These are phyloP conservation scores for Myzus persicae DNA, from an alignment of 1,140 invertebrate genomes.

Conservation along the genomic window DNA sequence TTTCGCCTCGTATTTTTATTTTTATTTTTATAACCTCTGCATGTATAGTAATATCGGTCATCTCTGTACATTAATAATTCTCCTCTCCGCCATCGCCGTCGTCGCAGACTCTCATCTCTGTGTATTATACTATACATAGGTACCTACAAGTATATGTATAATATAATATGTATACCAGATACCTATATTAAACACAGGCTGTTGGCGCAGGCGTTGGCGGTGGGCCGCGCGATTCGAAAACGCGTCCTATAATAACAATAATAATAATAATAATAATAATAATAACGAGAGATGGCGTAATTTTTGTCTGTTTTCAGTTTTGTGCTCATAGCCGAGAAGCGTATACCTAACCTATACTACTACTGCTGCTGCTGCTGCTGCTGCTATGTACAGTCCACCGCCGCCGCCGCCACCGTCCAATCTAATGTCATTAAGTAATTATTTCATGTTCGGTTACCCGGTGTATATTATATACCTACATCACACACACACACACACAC, in stretches of 20 bases:
- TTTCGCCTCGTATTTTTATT: neutral
- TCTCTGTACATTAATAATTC: neutral
- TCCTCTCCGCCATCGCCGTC: neutral
- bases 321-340: too few relatives aligned
- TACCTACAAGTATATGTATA: too few relatives aligned
- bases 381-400: neutral
- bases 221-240: conserved; percentile 4
- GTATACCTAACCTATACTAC: neutral
- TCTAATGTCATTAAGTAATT: conserved; percentile 55
- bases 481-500: neutral
- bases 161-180: neutral
- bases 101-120: neutral
- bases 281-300: neutral
- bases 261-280: neutral
- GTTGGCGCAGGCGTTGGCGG: neutral
- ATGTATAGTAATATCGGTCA: neutral
- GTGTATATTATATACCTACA: neutral
- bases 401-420: neutral
- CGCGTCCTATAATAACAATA: neutral
- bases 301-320: conserved; percentile 28
- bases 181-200: neutral
- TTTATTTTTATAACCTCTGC: neutral
- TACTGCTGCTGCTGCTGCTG: too few relatives aligned
- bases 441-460: conserved; percentile 33
- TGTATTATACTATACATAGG: neutral